These are phyloP conservation scores for Cephus rjabovi DNA, from an alignment of 2,888 invertebrate species.

Conservation along the genomic window DNA sequence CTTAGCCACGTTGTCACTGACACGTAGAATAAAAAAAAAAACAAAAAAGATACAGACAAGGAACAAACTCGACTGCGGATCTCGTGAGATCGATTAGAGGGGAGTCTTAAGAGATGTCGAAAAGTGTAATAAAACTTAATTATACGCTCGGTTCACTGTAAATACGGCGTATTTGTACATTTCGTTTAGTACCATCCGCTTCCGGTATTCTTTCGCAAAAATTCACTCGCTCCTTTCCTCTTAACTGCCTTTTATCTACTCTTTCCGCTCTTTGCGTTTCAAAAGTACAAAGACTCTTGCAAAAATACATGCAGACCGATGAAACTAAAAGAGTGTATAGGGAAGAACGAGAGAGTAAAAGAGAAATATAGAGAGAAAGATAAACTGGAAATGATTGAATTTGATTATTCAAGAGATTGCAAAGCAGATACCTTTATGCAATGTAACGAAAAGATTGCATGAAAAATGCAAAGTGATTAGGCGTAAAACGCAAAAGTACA, in stretches of 20 bases:
- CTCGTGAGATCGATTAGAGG: neutral
- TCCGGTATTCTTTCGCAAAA: neutral
- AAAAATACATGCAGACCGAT: neutral
- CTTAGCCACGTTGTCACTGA: neutral
- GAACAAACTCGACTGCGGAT: neutral
- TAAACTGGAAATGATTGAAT: neutral
- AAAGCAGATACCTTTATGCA: neutral
- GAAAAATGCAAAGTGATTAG: neutral
- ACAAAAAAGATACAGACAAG: neutral
- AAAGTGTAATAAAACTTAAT: neutral
- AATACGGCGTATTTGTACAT: neutral
- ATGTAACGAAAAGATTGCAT: neutral
- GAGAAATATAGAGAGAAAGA: slow-evolving; percentile 11
- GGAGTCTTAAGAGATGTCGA: neutral
- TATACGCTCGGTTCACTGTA: neutral
- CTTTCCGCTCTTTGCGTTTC: neutral
- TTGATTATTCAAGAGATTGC: neutral
- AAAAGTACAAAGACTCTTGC: neutral
- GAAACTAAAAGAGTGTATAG: slow-evolving; percentile 8
- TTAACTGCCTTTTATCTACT: neutral
- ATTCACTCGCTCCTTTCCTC: neutral
- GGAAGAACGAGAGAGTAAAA: neutral
- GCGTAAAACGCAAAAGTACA: neutral
- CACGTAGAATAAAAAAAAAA: neutral
- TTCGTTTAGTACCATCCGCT: neutral